Percentiles rank a stretch among this genome's conserved stretches.
Conservation (phyloP, 2,888 invertebrate genomes). For the Theretra japonica region DNA sequence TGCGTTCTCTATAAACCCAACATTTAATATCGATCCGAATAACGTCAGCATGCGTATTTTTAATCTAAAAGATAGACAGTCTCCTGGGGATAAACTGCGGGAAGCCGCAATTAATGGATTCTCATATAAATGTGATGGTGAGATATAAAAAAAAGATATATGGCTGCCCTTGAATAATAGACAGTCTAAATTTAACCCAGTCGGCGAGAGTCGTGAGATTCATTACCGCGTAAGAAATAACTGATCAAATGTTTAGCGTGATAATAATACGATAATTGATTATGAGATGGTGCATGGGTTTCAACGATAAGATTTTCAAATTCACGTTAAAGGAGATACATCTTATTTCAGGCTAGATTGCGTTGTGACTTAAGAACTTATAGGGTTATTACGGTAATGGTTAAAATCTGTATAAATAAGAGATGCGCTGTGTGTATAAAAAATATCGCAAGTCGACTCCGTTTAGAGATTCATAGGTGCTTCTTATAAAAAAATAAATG, state of each 20-base stretch:
- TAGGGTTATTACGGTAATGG: too few species aligned
- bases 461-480: too few species aligned
- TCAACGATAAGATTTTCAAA: neutral
- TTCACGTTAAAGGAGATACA: neutral
- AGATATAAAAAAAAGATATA: neutral
- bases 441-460: too few species aligned
- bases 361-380: too few species aligned
- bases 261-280: conserved; percentile 14
- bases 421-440: too few species aligned
- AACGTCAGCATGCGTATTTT: neutral
- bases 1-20: too few species aligned
- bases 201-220: conserved; percentile 1
- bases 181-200: conserved; percentile 10
- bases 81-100: neutral
- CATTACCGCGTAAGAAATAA: conserved; percentile 8
- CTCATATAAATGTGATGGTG: neutral
- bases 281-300: neutral
- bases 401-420: too few species aligned
- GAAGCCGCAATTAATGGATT: conserved; percentile 1
- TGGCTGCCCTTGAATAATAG: conserved; percentile 9
- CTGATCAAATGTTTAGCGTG: conserved; percentile 15
- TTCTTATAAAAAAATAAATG: too few species aligned
- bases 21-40: too few species aligned
- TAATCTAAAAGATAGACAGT: neutral
- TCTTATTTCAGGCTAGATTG: neutral